A percentile compares a stretch with the other conserved stretches of the same genome.
phyloP scores from a whole-genome alignment of 2,888 invertebrate genomes.

The Rhagonycha fulva region DNA sequence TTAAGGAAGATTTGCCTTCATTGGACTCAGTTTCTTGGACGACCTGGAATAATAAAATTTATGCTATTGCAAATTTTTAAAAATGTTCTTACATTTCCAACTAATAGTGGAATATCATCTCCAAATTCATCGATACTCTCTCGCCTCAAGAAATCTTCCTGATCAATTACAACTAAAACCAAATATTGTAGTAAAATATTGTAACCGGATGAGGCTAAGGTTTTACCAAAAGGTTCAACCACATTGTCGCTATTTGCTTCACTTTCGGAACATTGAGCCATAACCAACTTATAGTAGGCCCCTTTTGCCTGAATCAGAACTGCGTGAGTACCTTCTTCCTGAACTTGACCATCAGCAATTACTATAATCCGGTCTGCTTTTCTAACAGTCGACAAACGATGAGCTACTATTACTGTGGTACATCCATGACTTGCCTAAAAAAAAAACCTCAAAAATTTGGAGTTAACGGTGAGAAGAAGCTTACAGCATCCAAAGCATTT shows the following conservation, averaged over 20 bases:
- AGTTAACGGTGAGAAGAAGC: too few relatives aligned
- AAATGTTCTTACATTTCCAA: not conserved
- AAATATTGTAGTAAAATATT: not conserved
- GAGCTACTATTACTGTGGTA: constrained; percentile 80
- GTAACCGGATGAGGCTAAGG: too few relatives aligned
- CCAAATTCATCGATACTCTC: not conserved
- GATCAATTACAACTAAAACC: not conserved
- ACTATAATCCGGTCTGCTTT: constrained; percentile 63
- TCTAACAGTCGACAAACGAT: constrained; percentile 74
- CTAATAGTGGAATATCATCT: not conserved
- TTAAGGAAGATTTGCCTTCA: constrained; percentile 22
- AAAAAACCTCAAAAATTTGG: too few relatives aligned
- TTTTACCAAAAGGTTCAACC: not conserved
- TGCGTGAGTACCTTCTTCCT: constrained; percentile 72
- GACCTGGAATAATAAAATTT: not conserved
- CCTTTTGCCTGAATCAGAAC: constrained; percentile 67
- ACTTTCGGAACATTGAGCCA: constrained; percentile 58
- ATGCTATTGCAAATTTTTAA: not conserved
- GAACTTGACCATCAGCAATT: constrained; percentile 59
- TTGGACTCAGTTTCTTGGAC: not conserved
- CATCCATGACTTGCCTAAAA: constrained; percentile 59
- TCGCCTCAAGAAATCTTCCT: not conserved
- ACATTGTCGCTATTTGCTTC: not conserved
- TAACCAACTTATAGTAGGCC: constrained; percentile 73
- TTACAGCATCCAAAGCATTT: too few relatives aligned